Evolutionary conservation across 2,888 invertebrate species (phyloP).

Genomic region (Pyrgus malvae): DNA sequence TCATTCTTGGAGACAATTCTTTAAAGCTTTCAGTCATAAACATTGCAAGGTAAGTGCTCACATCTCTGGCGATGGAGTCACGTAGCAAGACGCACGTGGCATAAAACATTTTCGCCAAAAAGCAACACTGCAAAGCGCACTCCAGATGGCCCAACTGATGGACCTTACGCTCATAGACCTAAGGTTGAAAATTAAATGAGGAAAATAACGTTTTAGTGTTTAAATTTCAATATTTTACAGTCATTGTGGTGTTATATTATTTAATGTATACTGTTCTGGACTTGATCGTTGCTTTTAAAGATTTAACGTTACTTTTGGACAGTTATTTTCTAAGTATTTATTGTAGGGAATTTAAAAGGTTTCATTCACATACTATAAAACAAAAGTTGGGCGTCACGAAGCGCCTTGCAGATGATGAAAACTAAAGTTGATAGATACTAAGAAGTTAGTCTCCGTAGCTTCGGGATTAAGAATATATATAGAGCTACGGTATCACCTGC

Average conservation of each 20-base stretch:
- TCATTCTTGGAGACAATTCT: slow-evolving; percentile 25
- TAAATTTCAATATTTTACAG: slow-evolving; percentile 1
- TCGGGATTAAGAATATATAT: too few species aligned
- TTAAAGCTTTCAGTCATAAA: slow-evolving; percentile 30
- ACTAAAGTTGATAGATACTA: too few species aligned
- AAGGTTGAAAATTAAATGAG: slow-evolving; percentile 1
- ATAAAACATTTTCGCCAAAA: slow-evolving; percentile 7
- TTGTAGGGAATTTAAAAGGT: too few species aligned
- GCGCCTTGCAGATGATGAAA: too few species aligned
- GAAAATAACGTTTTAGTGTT: background rate
- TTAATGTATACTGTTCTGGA: background rate
- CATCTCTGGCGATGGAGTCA: slow-evolving; percentile 22
- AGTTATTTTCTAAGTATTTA: too few species aligned
- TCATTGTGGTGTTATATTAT: slow-evolving; percentile 10
- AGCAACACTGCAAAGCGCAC: background rate
- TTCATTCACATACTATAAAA: too few species aligned
- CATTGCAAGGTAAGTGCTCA: slow-evolving; percentile 28
- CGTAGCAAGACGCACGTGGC: slow-evolving; percentile 13
- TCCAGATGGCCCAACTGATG: background rate
- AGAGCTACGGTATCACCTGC: too few species aligned
- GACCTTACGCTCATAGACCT: background rate
- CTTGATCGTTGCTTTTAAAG: background rate
- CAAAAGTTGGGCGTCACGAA: too few species aligned
- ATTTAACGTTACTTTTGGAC: too few species aligned
- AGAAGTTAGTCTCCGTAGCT: too few species aligned